Conservation (phyloP, 2,113 vertebrate species). For the Opisthocomus hoazin region DNA sequence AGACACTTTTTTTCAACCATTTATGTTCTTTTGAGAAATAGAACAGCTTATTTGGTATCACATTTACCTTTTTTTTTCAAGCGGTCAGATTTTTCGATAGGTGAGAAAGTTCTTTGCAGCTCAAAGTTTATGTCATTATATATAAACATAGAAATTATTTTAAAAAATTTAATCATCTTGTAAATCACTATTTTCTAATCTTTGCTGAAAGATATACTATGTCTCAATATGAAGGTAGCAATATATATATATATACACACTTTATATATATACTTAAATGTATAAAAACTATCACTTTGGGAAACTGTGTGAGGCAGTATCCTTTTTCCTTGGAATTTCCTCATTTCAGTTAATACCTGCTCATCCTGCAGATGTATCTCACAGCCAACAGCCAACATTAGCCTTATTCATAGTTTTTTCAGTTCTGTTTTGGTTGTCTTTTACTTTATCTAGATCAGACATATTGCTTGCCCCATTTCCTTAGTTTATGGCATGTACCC, state of each 20-base stretch:
- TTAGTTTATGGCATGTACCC: not conserved
- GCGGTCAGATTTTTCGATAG: not conserved
- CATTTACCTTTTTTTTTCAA: not conserved
- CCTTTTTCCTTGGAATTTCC: not conserved
- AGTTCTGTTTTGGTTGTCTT: not conserved
- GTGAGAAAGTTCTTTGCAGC: not conserved
- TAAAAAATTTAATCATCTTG: not conserved
- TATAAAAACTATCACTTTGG: not conserved
- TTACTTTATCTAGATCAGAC: not conserved
- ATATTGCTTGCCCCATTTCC: not conserved
- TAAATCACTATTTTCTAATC: not conserved
- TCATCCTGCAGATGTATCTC: not conserved
- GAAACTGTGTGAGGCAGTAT: not conserved
- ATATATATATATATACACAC: too few species aligned
- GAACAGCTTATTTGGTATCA: not conserved
- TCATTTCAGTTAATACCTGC: not conserved
- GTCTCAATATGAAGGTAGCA: not conserved
- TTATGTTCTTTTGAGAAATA: not conserved
- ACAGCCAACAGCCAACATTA: not conserved
- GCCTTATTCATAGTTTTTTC: not conserved
- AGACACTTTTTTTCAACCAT: not conserved
- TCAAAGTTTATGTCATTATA: not conserved
- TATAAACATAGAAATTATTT: not conserved
- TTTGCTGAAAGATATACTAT: not conserved
- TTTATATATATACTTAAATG: not conserved